Percentiles rank a stretch among this genome's conserved stretches.
Evolutionary conservation across 2,797 vertebrate genomes (phyloP).

Genomic region (Microcaecilia unicolor): DNA sequence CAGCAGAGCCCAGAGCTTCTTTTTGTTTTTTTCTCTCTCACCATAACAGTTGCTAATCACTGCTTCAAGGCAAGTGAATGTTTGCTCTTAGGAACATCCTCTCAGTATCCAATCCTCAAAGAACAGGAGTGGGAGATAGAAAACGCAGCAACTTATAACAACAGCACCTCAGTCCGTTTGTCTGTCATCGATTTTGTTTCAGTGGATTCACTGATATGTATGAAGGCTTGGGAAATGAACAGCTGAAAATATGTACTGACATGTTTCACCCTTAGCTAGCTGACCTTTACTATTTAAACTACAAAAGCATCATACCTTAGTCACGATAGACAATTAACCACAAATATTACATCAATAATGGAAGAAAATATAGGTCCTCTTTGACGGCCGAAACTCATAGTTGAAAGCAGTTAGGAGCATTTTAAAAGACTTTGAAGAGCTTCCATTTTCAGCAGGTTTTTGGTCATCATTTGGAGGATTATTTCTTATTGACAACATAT

Average conservation of each 20-base stretch:
- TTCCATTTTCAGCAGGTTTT: too few species aligned
- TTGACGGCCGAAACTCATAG: too few species aligned
- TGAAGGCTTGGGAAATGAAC: conserved; percentile 26
- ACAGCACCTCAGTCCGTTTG: conserved; percentile 32
- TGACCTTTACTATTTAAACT: conserved; percentile 17
- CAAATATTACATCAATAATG: too few species aligned
- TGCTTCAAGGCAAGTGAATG: conserved; percentile 29
- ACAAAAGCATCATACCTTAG: too few species aligned
- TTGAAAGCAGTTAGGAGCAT: too few species aligned
- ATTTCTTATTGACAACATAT: too few species aligned
- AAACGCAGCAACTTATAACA: conserved; percentile 26
- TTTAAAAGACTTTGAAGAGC: too few species aligned
- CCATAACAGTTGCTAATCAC: conserved; percentile 68
- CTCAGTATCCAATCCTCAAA: conserved; percentile 31
- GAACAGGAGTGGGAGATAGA: conserved; percentile 26
- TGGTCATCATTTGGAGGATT: too few species aligned
- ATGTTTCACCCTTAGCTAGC: conserved; percentile 14
- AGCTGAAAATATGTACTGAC: conserved; percentile 15
- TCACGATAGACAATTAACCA: too few species aligned
- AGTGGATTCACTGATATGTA: conserved; percentile 12
- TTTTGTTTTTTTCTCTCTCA: too few species aligned
- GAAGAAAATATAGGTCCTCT: too few species aligned
- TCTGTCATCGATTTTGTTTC: conserved; percentile 35
- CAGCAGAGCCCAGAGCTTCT: too few species aligned
- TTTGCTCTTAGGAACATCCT: conserved; percentile 36